phyloP scores from a whole-genome alignment of 2,888 invertebrate species.

The Cartodere bifasciata region DNA sequence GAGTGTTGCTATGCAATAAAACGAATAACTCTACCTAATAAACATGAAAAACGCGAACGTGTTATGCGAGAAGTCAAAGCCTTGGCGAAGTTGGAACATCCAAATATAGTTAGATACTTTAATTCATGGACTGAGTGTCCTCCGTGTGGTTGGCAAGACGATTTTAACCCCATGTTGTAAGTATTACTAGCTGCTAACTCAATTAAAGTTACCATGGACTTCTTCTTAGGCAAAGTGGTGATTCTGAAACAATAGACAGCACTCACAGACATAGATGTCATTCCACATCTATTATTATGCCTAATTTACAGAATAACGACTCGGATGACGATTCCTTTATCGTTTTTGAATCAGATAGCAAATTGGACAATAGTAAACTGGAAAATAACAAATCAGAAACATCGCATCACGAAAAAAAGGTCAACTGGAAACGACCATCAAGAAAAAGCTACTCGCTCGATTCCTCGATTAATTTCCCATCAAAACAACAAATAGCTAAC shows the following conservation, averaged over 20 bases:
- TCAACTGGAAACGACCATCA: constrained; percentile 25
- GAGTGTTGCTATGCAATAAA: constrained; percentile 93
- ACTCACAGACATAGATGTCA: no score
- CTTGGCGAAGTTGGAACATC: constrained; percentile 87
- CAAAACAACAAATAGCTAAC: constrained; percentile 13
- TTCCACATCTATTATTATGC: no score
- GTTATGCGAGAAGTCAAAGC: constrained; percentile 93
- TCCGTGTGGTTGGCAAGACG: constrained; percentile 75
- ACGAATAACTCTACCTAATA: constrained; percentile 73
- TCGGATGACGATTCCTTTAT: no score
- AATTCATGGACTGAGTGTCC: constrained; percentile 94
- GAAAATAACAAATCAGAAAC: no score
- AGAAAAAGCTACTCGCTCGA: constrained; percentile 32
- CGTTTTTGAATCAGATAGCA: no score
- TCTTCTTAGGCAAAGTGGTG: no score
- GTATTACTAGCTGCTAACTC: no score
- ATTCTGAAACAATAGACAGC: no score
- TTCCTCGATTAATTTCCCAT: constrained; percentile 19
- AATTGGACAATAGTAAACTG: no score
- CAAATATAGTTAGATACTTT: constrained; percentile 90
- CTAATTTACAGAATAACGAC: no score
- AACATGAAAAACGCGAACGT: constrained; percentile 40
- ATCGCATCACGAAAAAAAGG: constrained; percentile 6
- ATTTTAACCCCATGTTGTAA: not conserved
- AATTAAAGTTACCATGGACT: no score